Evolutionary conservation across 2,113 vertebrate genomes (phyloP), one percentile per base, ranked within the genome.

Genomic region (Otis tarda): DNA sequence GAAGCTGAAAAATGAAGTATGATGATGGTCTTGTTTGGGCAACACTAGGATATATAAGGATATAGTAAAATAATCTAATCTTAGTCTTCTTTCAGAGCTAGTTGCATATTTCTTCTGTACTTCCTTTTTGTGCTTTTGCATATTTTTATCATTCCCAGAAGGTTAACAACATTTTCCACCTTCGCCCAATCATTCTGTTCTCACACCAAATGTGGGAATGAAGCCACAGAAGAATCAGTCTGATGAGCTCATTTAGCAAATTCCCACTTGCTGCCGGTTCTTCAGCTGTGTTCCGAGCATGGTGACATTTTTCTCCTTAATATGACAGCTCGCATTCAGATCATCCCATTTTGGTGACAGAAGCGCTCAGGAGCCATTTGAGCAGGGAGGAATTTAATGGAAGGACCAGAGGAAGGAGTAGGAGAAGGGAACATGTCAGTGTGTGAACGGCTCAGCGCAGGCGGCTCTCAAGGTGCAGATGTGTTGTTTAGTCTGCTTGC

Each of bases 401-500:
- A 41, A 80, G 61, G 47, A 33, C 31, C 35, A 35, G 67, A 12
- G 65, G 6, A 56, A 49, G 53, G 55, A 28, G 9, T 0, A 20
- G 39, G 50, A 8, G 41, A 35, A 52, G 53, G 71, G 53, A 67
- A 50, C 1, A 3, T 12, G 41, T 39, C 28, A 4, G 43, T 4
- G 27, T 0, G 27, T 2, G 50, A 57, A 24, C 1, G 20, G 43
- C 25, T 47, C 30, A 10, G 67, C 4, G 37, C 39, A 8, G 55
- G 60, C 12, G 4, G n/a, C 49, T 83, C n/a, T n/a, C 0, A 12
- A 43, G 39, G 37, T 10, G 37, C 35, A 6, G 68, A 37, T 5
- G 20, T 0, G 7, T 0, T 0, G 0, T 57, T 69, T 14, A 3
- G 39, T 22, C n/a, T 49, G 31, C 25, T 4, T 13, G 45, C 21